phyloP scores from a whole-genome alignment of 2,797 vertebrate genomes.

The Nannoperca obscura region DNA sequence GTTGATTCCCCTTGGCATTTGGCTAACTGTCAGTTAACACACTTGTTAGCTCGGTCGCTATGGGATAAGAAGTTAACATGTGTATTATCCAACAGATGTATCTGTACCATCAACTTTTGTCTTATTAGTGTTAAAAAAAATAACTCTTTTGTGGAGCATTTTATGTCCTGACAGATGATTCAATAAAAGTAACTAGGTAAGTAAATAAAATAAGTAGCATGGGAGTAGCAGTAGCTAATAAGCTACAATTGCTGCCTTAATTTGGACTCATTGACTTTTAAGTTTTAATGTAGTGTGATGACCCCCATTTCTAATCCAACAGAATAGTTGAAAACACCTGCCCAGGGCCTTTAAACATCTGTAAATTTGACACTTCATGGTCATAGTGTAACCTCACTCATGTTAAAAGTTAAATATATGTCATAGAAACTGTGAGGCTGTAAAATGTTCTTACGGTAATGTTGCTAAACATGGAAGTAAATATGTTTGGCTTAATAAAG shows the following conservation, averaged over 20 bases:
- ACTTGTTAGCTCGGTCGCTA: not conserved
- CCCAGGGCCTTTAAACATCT: not conserved
- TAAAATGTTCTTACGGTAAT: not conserved
- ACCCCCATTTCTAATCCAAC: not conserved
- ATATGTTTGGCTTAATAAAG: slow-evolving; percentile 7
- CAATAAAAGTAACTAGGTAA: not conserved
- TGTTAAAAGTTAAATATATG: slow-evolving; percentile 7
- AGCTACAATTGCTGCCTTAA: not conserved
- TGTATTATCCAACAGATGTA: not conserved
- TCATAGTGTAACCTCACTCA: not conserved
- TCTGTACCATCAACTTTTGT: not conserved
- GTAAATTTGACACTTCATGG: not conserved
- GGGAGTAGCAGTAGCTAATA: not conserved
- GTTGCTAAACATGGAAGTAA: not conserved
- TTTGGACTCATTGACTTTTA: too few species aligned
- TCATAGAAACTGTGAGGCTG: not conserved
- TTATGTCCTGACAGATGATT: not conserved
- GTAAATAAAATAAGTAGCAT: not conserved
- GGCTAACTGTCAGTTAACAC: not conserved
- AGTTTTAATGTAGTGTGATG: not conserved
- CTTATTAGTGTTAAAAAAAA: not conserved
- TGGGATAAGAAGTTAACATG: not conserved
- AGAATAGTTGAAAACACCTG: not conserved
- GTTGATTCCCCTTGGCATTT: too few species aligned
- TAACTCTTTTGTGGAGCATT: not conserved